These are phyloP conservation scores for Silurus asotus DNA, from an alignment of 2,113 vertebrate genomes.

Conservation along the genomic window DNA sequence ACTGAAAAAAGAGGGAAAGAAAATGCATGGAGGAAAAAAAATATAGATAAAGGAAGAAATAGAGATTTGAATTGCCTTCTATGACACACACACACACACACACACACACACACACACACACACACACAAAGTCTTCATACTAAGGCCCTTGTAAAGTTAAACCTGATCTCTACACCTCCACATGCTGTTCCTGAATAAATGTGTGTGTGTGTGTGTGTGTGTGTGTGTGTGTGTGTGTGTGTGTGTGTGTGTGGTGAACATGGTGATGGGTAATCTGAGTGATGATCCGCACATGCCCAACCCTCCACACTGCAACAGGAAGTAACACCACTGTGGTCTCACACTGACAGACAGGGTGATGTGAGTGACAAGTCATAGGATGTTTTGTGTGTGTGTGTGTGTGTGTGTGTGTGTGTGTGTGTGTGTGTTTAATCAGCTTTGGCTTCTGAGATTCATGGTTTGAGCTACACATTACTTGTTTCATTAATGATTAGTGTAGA, in stretches of 20 bases:
- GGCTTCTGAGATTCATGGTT: constrained; percentile 78
- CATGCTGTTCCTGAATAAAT: neutral
- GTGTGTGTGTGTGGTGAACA: neutral
- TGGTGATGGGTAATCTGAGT: neutral
- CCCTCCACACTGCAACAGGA: constrained; percentile 82
- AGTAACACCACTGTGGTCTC: constrained; percentile 77
- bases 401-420: no score
- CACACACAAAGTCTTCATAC: neutral
- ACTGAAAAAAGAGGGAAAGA: neutral
- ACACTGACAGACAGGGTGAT: constrained; percentile 84
- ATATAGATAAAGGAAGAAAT: neutral
- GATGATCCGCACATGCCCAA: constrained; percentile 9
- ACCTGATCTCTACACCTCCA: neutral
- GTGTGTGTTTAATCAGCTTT: constrained; percentile 77
- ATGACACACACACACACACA: neutral
- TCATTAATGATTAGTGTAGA: constrained; percentile 82
- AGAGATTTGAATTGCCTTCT: neutral
- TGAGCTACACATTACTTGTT: constrained; percentile 75
- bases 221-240: neutral
- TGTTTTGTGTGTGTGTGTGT: constrained; percentile 75
- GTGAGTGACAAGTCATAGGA: constrained; percentile 77
- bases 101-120: neutral
- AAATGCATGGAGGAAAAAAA: neutral
- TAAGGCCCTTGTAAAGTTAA: neutral
- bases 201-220: neutral